Percentiles rank a stretch among this genome's conserved stretches.
Conservation (phyloP, 2,888 invertebrate species). For the Patella ulyssiponensis region DNA sequence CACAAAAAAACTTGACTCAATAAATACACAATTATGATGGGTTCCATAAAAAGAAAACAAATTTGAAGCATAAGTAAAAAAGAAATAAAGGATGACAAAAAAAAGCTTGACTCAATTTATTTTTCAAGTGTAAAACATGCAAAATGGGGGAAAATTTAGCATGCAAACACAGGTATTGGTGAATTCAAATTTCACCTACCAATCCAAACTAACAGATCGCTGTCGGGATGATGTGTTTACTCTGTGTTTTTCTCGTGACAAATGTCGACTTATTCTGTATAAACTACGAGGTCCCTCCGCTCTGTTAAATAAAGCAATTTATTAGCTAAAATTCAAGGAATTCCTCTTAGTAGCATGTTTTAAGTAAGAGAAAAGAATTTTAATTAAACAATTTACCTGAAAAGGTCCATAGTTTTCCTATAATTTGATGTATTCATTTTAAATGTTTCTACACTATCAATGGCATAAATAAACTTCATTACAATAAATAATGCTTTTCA, state of each 20-base stretch:
- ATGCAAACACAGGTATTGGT: no score
- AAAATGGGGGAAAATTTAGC: no score
- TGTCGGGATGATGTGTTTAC: conserved; percentile 43
- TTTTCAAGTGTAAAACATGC: no score
- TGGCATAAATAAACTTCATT: no score
- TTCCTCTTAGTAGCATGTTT: no score
- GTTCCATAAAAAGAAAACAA: not conserved
- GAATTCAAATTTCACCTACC: conserved; percentile 46
- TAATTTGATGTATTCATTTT: no score
- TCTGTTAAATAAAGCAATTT: conserved; percentile 25
- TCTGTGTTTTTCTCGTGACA: conserved; percentile 48
- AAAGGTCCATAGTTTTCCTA: no score
- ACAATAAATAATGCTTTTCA: no score
- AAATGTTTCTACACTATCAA: no score
- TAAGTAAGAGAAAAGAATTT: no score
- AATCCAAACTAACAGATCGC: conserved; percentile 66
- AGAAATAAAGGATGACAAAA: not conserved
- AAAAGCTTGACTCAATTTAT: not conserved
- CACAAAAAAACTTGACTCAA: not conserved
- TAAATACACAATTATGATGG: conserved; percentile 2
- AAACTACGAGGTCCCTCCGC: conserved; percentile 40
- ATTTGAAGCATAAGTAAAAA: not conserved
- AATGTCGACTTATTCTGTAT: conserved; percentile 47
- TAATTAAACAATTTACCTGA: no score
- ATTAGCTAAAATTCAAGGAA: no score